Percentiles rank a stretch among this genome's conserved stretches.
These are phyloP conservation scores for Cataglyphis livida DNA, from an alignment of 2,888 invertebrate species.

Conservation along the genomic window DNA sequence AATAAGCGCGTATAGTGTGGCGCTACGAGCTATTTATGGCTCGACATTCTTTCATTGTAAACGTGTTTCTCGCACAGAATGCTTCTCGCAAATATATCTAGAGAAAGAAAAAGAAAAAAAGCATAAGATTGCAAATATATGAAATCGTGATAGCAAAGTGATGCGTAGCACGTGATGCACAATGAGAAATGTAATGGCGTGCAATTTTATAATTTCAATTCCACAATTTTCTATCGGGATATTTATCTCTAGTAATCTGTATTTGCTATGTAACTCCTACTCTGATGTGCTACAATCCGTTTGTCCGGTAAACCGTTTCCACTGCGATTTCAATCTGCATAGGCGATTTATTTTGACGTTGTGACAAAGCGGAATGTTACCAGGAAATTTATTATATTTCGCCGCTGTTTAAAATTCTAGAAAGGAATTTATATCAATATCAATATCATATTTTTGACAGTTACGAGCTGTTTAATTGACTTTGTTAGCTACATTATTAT, in stretches of 20 bases:
- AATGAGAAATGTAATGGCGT: conserved; percentile 51
- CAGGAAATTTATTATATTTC: conserved; percentile 7
- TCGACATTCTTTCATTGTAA: background rate
- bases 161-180: conserved; percentile 51
- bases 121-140: background rate
- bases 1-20: background rate
- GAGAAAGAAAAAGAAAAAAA: background rate
- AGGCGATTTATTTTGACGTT: background rate
- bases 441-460: background rate
- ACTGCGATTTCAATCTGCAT: conserved; percentile 35
- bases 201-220: conserved; percentile 36
- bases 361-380: conserved; percentile 3
- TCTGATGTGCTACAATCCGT: background rate
- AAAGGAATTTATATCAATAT: conserved; percentile 2
- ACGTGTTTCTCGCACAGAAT: conserved; percentile 11
- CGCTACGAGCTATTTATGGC: conserved; percentile 21
- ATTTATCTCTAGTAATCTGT: conserved; percentile 57
- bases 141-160: conserved; percentile 53
- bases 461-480: conserved; percentile 20
- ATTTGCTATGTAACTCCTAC: background rate
- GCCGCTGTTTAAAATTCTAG: background rate
- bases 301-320: conserved; percentile 33
- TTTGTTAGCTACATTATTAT: background rate
- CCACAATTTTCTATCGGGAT: conserved; percentile 45
- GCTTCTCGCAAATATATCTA: background rate